phyloP scores from a whole-genome alignment of 2,888 invertebrate species.

The Syritta pipiens region DNA sequence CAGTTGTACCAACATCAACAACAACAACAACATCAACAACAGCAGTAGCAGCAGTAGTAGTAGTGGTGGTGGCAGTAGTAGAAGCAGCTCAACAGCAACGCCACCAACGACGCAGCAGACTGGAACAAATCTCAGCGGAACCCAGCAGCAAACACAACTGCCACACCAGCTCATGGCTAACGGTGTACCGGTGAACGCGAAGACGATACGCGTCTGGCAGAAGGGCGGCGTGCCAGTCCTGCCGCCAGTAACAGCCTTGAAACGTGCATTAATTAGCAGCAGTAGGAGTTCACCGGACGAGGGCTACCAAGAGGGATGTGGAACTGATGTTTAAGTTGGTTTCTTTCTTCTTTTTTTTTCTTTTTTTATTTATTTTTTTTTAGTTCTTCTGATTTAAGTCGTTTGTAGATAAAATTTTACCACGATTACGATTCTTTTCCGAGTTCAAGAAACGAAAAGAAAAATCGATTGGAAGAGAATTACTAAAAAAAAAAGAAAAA shows the following conservation, averaged over 20 bases:
- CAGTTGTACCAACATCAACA: constrained; percentile 60
- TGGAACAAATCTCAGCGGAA: constrained; percentile 72
- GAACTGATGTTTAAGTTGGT: constrained; percentile 88
- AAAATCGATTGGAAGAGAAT: constrained; percentile 49
- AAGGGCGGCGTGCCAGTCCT: constrained; percentile 90
- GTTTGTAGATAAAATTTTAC: constrained; percentile 59
- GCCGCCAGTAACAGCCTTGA: constrained; percentile 91
- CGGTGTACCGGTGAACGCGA: constrained; percentile 83
- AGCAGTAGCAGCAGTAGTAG: too few relatives aligned
- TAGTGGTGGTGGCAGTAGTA: constrained; percentile 38
- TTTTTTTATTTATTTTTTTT: constrained; percentile 8
- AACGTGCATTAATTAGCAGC: constrained; percentile 89
- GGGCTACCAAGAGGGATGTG: constrained; percentile 95
- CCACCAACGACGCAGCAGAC: constrained; percentile 71
- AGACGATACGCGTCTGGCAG: constrained; percentile 93
- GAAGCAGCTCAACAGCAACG: constrained; percentile 71
- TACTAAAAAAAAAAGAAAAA: constrained; percentile 59
- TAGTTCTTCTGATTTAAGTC: constrained; percentile 11
- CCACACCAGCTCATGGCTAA: constrained; percentile 75
- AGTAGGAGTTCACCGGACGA: constrained; percentile 93
- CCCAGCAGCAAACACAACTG: constrained; percentile 72
- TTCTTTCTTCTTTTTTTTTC: constrained; percentile 13
- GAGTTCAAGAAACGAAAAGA: constrained; percentile 31
- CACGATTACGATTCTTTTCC: constrained; percentile 36
- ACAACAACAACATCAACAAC: constrained; percentile 47